Percentiles rank a stretch among this genome's conserved stretches.
Evolutionary conservation across 2,113 vertebrate species (phyloP).

Genomic region (Anarhynchus alexandrinus): DNA sequence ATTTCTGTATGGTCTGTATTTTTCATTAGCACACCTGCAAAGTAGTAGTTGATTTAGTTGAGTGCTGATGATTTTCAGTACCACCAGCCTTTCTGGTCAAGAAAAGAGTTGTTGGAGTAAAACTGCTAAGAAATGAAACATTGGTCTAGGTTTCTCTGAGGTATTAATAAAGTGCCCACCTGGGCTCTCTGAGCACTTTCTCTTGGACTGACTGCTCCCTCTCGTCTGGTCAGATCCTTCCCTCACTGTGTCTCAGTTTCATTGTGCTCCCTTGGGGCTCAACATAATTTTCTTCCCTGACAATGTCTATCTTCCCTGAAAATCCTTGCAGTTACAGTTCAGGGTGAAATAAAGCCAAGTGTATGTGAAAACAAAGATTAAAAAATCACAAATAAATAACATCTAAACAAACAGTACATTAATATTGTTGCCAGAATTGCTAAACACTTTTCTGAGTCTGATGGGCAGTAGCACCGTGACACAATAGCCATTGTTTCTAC

Average conservation of each 20-base stretch:
- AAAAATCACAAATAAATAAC: neutral
- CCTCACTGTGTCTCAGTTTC: neutral
- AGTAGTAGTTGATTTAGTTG: neutral
- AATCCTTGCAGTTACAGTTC: neutral
- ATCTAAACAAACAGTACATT: neutral
- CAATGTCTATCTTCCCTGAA: neutral
- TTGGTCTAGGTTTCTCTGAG: neutral
- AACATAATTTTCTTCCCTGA: neutral
- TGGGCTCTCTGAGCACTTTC: neutral
- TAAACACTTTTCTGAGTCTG: neutral
- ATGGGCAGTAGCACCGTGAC: neutral
- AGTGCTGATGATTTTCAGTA: neutral
- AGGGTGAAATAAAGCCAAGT: neutral
- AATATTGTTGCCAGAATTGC: neutral
- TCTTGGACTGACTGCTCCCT: neutral
- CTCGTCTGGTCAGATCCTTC: neutral
- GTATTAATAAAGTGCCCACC: neutral
- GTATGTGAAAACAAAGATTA: neutral
- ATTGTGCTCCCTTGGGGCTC: neutral
- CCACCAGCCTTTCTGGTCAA: neutral
- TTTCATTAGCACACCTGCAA: neutral
- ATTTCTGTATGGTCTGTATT: neutral
- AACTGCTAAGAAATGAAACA: neutral
- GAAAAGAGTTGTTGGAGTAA: neutral
- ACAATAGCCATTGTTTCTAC: neutral